phyloP scores from a whole-genome alignment of 2,888 invertebrate genomes.

The Conops quadrifasciatus region DNA sequence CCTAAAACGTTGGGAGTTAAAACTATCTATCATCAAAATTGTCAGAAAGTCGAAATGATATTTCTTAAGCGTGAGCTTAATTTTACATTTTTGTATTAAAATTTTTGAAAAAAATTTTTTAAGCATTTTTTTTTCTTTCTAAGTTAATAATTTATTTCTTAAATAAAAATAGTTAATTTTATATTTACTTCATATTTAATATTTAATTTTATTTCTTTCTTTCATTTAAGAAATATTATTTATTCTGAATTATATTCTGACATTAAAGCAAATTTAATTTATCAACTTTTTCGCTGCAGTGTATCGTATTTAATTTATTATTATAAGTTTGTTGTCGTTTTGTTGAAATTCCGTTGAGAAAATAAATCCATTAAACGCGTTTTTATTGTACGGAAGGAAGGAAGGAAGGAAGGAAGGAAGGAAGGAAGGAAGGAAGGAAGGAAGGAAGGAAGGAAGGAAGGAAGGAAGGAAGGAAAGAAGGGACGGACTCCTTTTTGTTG shows the following conservation, averaged over 20 bases:
- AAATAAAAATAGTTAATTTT: neutral
- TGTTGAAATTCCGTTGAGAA: constrained; percentile 19
- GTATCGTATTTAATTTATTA: constrained; percentile 12
- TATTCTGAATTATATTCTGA: too few relatives aligned
- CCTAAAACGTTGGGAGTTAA: too few relatives aligned
- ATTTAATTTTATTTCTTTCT: neutral
- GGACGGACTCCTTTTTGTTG: constrained; percentile 24
- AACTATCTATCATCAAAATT: too few relatives aligned
- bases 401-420: too few relatives aligned
- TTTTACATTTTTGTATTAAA: neutral
- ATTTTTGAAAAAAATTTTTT: neutral
- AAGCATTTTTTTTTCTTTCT: neutral
- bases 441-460: too few relatives aligned
- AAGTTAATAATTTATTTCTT: neutral
- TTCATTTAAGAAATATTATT: neutral
- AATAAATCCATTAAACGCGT: constrained; percentile 35
- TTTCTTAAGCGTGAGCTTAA: neutral
- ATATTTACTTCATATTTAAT: too few relatives aligned
- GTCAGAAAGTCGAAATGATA: too few relatives aligned
- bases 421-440: too few relatives aligned
- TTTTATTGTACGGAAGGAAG: constrained; percentile 27
- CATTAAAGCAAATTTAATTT: neutral
- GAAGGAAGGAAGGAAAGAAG: too few relatives aligned
- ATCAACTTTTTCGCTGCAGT: neutral
- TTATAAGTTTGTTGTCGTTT: constrained; percentile 8